Evolutionary conservation across 2,888 invertebrate species (phyloP).

Genomic region (Cecidostiba fungosa): DNA sequence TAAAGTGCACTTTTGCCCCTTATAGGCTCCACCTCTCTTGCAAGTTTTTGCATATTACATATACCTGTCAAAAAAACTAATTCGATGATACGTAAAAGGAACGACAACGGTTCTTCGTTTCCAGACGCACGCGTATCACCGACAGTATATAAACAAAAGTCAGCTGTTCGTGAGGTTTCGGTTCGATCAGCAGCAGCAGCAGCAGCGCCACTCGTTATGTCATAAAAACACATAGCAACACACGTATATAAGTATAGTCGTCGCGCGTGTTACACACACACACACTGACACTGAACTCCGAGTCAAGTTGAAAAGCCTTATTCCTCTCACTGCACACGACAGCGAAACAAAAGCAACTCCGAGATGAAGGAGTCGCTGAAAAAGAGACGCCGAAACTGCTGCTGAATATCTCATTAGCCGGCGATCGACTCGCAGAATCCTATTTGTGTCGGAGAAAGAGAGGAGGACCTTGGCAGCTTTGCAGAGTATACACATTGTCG

Average conservation of each 20-base stretch:
- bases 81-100: neutral
- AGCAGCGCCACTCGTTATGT: slow-evolving; percentile 26
- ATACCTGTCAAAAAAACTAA: neutral
- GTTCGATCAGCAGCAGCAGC: slow-evolving; percentile 23
- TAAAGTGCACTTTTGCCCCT: slow-evolving; percentile 10
- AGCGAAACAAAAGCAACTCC: neutral
- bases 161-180: slow-evolving; percentile 49
- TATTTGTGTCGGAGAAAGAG: neutral
- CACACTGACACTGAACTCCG: slow-evolving; percentile 38
- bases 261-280: neutral
- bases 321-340: neutral
- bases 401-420: slow-evolving; percentile 1
- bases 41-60: no score
- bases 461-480: neutral
- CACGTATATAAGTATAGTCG: neutral
- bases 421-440: neutral
- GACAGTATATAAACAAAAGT: slow-evolving; percentile 35
- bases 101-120: neutral
- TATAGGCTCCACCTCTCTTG: no score
- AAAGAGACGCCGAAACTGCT: neutral
- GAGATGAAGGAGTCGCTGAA: neutral
- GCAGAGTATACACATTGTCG: neutral
- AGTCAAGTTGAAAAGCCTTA: slow-evolving; percentile 40
- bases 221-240: slow-evolving; percentile 25
- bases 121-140: neutral